Evolutionary conservation across 2,797 vertebrate genomes (phyloP).

Genomic region (Catostomus latipinnis): DNA sequence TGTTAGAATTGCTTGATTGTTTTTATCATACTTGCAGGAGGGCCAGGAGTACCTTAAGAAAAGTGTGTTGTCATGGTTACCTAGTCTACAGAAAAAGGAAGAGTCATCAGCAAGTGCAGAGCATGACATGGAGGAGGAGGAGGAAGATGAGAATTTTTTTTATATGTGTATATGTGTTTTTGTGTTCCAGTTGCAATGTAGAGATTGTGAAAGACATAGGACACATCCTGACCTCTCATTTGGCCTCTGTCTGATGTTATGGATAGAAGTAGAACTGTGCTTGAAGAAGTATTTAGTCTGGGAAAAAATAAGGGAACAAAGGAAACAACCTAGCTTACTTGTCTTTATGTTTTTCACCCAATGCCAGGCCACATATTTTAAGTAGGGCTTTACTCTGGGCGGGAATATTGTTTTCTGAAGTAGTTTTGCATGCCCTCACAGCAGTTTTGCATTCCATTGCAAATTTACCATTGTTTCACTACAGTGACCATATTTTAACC

Average conservation of each 20-base stretch:
- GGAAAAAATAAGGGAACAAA: slow-evolving; percentile 25
- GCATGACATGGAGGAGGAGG: slow-evolving; percentile 40
- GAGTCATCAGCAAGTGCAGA: slow-evolving; percentile 40
- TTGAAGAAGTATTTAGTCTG: slow-evolving; percentile 34
- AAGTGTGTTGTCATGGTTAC: slow-evolving; percentile 79
- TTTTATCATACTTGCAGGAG: slow-evolving; percentile 68
- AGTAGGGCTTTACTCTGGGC: background rate
- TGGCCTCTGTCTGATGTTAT: slow-evolving; percentile 15
- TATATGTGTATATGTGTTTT: slow-evolving; percentile 55
- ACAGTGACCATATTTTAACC: too few relatives aligned
- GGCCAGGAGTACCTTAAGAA: slow-evolving; percentile 81
- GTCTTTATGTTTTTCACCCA: slow-evolving; percentile 29
- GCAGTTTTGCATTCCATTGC: too few relatives aligned
- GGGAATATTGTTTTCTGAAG: too few relatives aligned
- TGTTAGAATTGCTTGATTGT: too few relatives aligned
- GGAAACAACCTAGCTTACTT: slow-evolving; percentile 4
- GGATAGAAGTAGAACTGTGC: slow-evolving; percentile 18
- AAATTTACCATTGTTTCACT: too few relatives aligned
- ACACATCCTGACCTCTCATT: background rate
- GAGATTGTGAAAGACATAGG: slow-evolving; percentile 9
- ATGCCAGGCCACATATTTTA: slow-evolving; percentile 1
- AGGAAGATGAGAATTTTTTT: slow-evolving; percentile 46
- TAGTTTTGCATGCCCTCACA: too few relatives aligned
- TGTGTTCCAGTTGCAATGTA: background rate
- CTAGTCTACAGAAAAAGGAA: slow-evolving; percentile 69